phyloP scores from a whole-genome alignment of 2,888 invertebrate genomes.

The Erebia palarica region DNA sequence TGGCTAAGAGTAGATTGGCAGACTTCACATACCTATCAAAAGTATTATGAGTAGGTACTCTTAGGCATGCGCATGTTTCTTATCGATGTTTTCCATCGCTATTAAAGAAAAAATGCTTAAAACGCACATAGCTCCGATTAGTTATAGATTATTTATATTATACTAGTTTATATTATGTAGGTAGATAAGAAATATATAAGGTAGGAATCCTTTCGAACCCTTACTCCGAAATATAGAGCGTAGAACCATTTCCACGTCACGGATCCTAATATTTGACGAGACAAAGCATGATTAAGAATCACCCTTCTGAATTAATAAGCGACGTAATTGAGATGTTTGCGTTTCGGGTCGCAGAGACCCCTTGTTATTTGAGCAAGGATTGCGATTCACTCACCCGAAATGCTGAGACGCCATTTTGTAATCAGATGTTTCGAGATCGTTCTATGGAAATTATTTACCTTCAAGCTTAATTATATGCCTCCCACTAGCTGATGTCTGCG shows the following conservation, averaged over 20 bases:
- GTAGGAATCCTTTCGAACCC: not conserved
- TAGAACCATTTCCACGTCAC: slow-evolving; percentile 26
- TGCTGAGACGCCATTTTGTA: slow-evolving; percentile 58
- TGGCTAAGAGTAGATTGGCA: too few species aligned
- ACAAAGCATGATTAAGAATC: slow-evolving; percentile 55
- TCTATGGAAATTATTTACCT: slow-evolving; percentile 30
- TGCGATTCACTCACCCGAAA: slow-evolving; percentile 76
- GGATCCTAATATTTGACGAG: slow-evolving; percentile 40
- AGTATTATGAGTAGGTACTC: too few species aligned
- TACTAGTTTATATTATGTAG: too few species aligned
- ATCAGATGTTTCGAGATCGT: slow-evolving; percentile 40
- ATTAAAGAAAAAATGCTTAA: too few species aligned
- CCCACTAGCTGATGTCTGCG: not conserved
- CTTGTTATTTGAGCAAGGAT: slow-evolving; percentile 67
- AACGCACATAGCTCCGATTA: too few species aligned
- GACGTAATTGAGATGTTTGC: slow-evolving; percentile 80
- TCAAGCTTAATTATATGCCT: slow-evolving; percentile 5
- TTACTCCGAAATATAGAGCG: slow-evolving; percentile 14
- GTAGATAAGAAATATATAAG: too few species aligned
- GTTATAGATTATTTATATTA: too few species aligned
- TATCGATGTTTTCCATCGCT: too few species aligned
- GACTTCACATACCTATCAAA: too few species aligned
- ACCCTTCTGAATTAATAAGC: slow-evolving; percentile 74
- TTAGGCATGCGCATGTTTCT: too few species aligned
- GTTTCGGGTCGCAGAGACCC: slow-evolving; percentile 43